phyloP scores from a whole-genome alignment of 2,797 vertebrate genomes.

The Smutsia gigantea region DNA sequence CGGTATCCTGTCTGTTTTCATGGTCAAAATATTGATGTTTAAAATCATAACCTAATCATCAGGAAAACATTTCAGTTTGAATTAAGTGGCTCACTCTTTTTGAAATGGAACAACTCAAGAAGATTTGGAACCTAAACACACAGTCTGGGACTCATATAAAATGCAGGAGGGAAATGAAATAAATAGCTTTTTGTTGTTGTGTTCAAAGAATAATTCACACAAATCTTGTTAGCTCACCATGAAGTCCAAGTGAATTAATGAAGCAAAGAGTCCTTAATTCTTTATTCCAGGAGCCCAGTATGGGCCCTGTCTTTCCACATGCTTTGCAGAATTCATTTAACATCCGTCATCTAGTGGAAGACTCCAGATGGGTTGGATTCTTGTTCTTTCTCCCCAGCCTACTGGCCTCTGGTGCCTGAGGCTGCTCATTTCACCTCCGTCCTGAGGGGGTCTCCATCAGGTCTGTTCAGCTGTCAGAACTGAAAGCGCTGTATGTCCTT shows the following conservation, averaged over 20 bases:
- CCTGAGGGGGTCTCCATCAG: not conserved
- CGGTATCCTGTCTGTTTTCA: not conserved
- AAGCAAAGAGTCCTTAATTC: conserved; percentile 16
- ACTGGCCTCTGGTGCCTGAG: accelerated
- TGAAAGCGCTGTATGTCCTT: not conserved
- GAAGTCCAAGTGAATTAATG: not conserved
- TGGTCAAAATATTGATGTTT: conserved; percentile 55
- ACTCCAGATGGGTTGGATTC: not conserved
- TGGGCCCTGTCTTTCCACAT: not conserved
- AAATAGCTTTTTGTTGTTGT: not conserved
- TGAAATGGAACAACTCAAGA: conserved; percentile 34
- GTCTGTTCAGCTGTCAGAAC: not conserved
- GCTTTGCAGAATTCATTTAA: not conserved
- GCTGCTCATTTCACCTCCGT: not conserved
- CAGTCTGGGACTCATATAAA: not conserved
- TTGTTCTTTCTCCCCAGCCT: not conserved
- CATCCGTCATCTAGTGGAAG: not conserved
- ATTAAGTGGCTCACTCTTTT: conserved; percentile 46
- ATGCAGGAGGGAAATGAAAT: not conserved
- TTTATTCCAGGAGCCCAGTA: not conserved
- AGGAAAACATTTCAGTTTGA: conserved; percentile 55
- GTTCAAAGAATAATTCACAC: not conserved
- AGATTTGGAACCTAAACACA: not conserved
- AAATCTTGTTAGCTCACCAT: not conserved
- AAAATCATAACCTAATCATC: conserved; percentile 29